These are phyloP conservation scores for Brachyopa scutellaris DNA, from an alignment of 2,888 invertebrate genomes.

Conservation along the genomic window DNA sequence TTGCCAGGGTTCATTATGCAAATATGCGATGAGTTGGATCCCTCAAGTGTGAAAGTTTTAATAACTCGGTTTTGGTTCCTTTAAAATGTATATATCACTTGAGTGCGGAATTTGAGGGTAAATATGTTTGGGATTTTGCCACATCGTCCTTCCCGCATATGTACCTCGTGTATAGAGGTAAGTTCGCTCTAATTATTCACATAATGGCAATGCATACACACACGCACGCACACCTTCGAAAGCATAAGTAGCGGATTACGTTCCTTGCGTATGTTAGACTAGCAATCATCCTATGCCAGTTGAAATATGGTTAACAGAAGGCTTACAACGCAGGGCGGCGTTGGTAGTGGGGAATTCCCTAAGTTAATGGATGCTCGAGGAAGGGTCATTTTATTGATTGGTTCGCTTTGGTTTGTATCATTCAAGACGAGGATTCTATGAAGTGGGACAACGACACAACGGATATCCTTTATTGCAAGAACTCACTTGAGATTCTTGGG, in stretches of 20 bases:
- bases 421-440: constrained; percentile 29
- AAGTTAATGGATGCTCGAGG: neutral
- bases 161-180: too few species aligned
- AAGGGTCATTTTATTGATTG: constrained; percentile 60
- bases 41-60: constrained; percentile 69
- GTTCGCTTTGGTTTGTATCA: constrained; percentile 40
- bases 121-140: constrained; percentile 62
- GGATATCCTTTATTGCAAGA: constrained; percentile 34
- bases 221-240: constrained; percentile 27
- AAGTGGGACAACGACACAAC: neutral
- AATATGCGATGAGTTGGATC: constrained; percentile 59
- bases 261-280: constrained; percentile 42
- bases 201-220: too few species aligned
- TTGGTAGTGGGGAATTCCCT: constrained; percentile 31
- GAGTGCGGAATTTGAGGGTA: constrained; percentile 48
- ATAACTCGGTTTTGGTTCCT: constrained; percentile 67
- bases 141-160: constrained; percentile 19
- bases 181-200: constrained; percentile 55
- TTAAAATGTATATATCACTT: constrained; percentile 53
- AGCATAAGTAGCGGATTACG: constrained; percentile 51
- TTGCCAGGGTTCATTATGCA: constrained; percentile 69
- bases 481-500: constrained; percentile 16
- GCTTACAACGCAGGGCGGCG: neutral
- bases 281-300: constrained; percentile 43
- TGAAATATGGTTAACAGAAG: constrained; percentile 12